Evolutionary conservation across 2,113 vertebrate species (phyloP).

Genomic region (Daboia siamensis): DNA sequence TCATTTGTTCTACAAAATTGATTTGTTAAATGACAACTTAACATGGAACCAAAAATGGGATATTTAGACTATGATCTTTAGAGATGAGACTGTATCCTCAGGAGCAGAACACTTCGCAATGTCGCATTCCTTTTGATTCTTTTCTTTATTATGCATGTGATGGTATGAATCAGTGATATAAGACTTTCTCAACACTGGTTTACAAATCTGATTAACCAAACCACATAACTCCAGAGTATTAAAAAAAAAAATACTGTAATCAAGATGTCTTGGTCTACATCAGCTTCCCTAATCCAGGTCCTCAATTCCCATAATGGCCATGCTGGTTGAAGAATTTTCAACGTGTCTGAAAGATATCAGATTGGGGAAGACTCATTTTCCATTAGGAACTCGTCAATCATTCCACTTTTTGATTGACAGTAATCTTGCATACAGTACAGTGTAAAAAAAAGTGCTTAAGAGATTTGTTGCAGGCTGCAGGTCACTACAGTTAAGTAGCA

Average conservation of each 20-base stretch:
- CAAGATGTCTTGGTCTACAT: not conserved
- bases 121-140: slow-evolving; percentile 49
- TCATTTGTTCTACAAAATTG: slow-evolving; percentile 53
- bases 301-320: not conserved
- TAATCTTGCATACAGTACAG: not conserved
- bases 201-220: slow-evolving; percentile 3
- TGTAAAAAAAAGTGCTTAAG: slow-evolving; percentile 2
- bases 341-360: not conserved
- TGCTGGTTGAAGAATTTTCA: not conserved
- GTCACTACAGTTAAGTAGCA: not conserved
- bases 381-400: not conserved
- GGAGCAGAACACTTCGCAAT: slow-evolving; percentile 60
- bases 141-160: slow-evolving; percentile 45
- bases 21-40: slow-evolving; percentile 34
- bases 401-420: slow-evolving; percentile 11
- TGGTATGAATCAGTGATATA: slow-evolving; percentile 48
- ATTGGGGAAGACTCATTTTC: slow-evolving; percentile 5
- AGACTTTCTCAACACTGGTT: slow-evolving; percentile 51
- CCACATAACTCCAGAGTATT: not conserved
- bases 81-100: slow-evolving; percentile 53
- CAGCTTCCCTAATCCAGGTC: not conserved
- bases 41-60: not conserved
- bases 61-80: slow-evolving; percentile 62
- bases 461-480: not conserved
- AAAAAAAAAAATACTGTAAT: not conserved